Evolutionary conservation across 2,797 vertebrate genomes (phyloP), one percentile per base, ranked within the genome.

Genomic region (Apogon hyalosoma): DNA sequence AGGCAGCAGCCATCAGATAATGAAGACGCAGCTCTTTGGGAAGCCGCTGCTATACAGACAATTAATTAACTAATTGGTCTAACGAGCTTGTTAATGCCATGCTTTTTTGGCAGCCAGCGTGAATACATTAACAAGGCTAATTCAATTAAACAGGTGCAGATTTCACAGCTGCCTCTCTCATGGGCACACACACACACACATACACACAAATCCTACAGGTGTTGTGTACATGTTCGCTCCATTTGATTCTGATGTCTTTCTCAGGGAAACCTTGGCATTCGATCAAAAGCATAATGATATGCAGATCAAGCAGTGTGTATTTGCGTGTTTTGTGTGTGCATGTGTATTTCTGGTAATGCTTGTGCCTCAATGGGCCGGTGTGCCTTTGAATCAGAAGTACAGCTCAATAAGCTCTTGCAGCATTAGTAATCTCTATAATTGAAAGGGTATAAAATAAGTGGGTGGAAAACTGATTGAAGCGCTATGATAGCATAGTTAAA

Each of bases 31-130:
- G 92, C 91, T 90, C 87, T 92, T 91, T 88, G 90, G 88, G 89
- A 93, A 84, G 82, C 78, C 11, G 75, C 88, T 74, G 88, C 89
- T 85, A 64, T 90, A 89, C 92, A 94, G 90, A 90, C 92, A 93
- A 95, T 95, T 94, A 93, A 95, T 94, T 94, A 95, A 92, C 92
- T 93, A 93, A 95, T 94, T 94, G 92, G 71, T 91, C 92, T 94
- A 95, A 95, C 92, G 88, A 94, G 92, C 93, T 93, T 88, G 86
- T 94, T 93, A 92, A 94, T 90, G 88, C 69, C 73, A 38, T 41
- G 83, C 83, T 81, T 87, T 92, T 91, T 93, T 94, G 94, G 94
- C 93, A 93, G 91, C 84, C 53, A 68, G 89, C 86, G 83, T 91
- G 92, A 95, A 94, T 95, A 93, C 91, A 94, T 94, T 94, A 94